Evolutionary conservation across 1,140 invertebrate genomes (phyloP), one percentile per base, ranked within the genome.

Genomic region (Pseudomyrmex concolor): DNA sequence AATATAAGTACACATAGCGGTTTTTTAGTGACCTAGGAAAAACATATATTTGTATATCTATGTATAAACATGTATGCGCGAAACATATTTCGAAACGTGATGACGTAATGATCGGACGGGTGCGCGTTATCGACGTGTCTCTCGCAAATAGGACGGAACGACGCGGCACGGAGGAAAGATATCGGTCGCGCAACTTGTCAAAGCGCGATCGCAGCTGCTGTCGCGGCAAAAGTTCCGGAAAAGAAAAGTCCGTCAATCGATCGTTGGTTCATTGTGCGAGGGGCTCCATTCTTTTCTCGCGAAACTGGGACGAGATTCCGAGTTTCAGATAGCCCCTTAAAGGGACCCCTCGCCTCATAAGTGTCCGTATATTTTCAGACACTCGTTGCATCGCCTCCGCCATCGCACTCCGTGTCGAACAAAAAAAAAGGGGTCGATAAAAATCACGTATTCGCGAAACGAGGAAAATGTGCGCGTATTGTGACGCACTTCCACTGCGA

Each of bases 181-280:
- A 67, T 77, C 62, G 63, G 34, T 34, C 8, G 62, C 25, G 73
- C 48, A 66, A 77, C 48, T 74, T 77, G 73, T 59, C 51, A 50
- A 59, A 60, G 45, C 55, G 54, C 77, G 55, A 80, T 80, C 67
- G 77, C 55, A 72, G 55, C 64, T 80, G 77, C 67, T 72, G 22
- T 67, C 17, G 34, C 19, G 51, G 55, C 67, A 71, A 68, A 71
- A 80, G 64, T 80, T 80, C 15, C 22, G 55, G 12, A n/a, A 60
- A 62, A 63, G 59, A 73, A 57, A 76, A 83, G 59, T 76, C 62
- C 71, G 83, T 85, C 86, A 66, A 87, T 88, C 86, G 86, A 87
- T 87, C 82, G 70, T 34, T 57, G 57, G 54, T 68, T 59, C 71
- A 84, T 85, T 87, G 86, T 85, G 59, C 83, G 15, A 63, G 55